A percentile compares a stretch with the other conserved stretches of the same genome.
Conservation (phyloP, 2,797 vertebrate genomes). For the Centroberyx gerrardi region DNA sequence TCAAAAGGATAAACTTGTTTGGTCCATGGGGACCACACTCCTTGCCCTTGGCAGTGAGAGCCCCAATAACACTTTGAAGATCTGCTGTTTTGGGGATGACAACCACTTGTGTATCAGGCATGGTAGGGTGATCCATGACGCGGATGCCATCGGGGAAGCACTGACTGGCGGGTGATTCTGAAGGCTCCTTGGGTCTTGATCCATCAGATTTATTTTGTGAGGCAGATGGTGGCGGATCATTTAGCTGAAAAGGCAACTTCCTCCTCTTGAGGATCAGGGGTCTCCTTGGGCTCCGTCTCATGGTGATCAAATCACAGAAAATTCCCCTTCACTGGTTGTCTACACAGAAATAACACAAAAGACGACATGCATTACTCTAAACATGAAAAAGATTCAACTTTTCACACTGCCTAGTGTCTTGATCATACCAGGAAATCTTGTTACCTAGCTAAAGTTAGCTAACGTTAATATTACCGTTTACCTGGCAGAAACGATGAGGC, state of each 20-base stretch:
- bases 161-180: slow-evolving; percentile 51
- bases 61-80: slow-evolving; percentile 91
- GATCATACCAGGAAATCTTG: too few species aligned
- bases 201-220: slow-evolving; percentile 52
- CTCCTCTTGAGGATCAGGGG: slow-evolving; percentile 97
- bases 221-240: slow-evolving; percentile 56
- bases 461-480: too few species aligned
- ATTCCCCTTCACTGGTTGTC: slow-evolving; percentile 56
- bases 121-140: slow-evolving; percentile 92
- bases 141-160: slow-evolving; percentile 87
- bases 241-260: slow-evolving; percentile 88
- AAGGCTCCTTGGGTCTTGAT: slow-evolving; percentile 29
- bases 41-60: slow-evolving; percentile 92
- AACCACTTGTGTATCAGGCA: slow-evolving; percentile 92
- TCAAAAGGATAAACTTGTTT: slow-evolving; percentile 95
- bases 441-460: too few species aligned
- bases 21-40: slow-evolving; percentile 89
- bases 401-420: too few species aligned
- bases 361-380: background rate
- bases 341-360: slow-evolving; percentile 42
- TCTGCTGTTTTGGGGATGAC: slow-evolving; percentile 89
- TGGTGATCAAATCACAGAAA: slow-evolving; percentile 82
- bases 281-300: slow-evolving; percentile 94
- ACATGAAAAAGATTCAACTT: background rate
- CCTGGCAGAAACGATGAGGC: too few species aligned